phyloP scores from a whole-genome alignment of 2,888 invertebrate genomes.

The Caenorhabditis sulstoni region DNA sequence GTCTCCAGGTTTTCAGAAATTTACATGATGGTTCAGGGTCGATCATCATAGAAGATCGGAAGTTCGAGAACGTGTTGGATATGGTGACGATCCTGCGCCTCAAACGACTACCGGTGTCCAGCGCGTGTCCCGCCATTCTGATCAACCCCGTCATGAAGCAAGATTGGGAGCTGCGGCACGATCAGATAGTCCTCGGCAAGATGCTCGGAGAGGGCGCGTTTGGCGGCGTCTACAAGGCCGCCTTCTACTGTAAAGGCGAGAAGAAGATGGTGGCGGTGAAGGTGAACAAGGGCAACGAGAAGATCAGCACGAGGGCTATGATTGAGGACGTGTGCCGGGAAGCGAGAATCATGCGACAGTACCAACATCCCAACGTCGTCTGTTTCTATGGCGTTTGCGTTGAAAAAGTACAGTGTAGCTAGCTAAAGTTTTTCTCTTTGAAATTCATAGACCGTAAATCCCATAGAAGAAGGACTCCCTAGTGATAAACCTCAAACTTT shows the following conservation, averaged over 20 bases:
- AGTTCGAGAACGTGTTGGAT: slow-evolving; percentile 47
- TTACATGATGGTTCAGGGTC: slow-evolving; percentile 24
- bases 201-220: slow-evolving; percentile 73
- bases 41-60: slow-evolving; percentile 39
- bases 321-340: slow-evolving; percentile 72
- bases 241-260: slow-evolving; percentile 53
- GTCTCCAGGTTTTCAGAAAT: background rate
- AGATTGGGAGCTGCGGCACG: slow-evolving; percentile 72
- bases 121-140: slow-evolving; percentile 61
- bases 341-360: slow-evolving; percentile 71
- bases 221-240: slow-evolving; percentile 69
- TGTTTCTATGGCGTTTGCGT: slow-evolving; percentile 70
- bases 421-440: no score
- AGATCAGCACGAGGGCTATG: slow-evolving; percentile 65
- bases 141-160: slow-evolving; percentile 67
- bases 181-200: slow-evolving; percentile 67
- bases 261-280: slow-evolving; percentile 62
- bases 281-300: slow-evolving; percentile 71
- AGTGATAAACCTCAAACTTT: no score
- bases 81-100: slow-evolving; percentile 43
- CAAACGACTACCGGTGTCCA: slow-evolving; percentile 60
- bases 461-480: no score
- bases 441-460: no score
- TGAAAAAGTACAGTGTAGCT: no score
- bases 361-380: slow-evolving; percentile 70